Evolutionary conservation across 35 echinoderm and acorn worm species (phyloP).

Genomic region (Amphiura filiformis): DNA sequence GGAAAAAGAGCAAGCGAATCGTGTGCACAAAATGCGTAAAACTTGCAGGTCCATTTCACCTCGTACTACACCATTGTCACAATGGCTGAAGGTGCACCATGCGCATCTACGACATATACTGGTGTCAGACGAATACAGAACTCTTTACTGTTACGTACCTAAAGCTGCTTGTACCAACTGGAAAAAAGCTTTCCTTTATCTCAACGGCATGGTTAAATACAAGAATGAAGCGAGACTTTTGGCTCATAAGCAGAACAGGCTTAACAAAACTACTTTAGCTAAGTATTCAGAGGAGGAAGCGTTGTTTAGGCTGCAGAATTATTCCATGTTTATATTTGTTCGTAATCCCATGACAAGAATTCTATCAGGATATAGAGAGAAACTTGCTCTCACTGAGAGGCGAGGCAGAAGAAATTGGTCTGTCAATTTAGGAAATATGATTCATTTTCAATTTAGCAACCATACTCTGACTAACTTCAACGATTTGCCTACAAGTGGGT

Average conservation of each 20-base stretch:
- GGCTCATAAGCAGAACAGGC: not conserved
- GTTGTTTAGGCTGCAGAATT: conserved; percentile 30
- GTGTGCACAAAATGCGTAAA: not conserved
- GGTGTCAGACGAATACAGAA: conserved; percentile 53
- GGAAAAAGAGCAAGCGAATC: not conserved
- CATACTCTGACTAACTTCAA: not conserved
- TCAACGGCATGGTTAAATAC: conserved; percentile 10
- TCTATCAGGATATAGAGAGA: conserved; percentile 60
- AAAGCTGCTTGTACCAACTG: conserved; percentile 72
- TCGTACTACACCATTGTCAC: not conserved
- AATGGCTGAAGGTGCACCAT: not conserved
- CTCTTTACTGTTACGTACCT: conserved; percentile 66
- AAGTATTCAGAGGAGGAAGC: conserved; percentile 14
- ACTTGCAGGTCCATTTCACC: not conserved
- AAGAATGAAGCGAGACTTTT: not conserved
- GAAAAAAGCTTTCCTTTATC: conserved; percentile 45
- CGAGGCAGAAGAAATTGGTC: not conserved
- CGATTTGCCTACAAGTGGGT: not conserved
- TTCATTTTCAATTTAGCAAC: not conserved
- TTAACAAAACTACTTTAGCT: conserved; percentile 6
- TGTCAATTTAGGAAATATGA: not conserved
- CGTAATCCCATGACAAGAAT: conserved; percentile 56
- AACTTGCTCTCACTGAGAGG: conserved; percentile 32
- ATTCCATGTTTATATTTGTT: conserved; percentile 64
- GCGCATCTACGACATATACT: conserved; percentile 20